Evolutionary conservation across 2,797 vertebrate genomes (phyloP).

Genomic region (Tarsius wallacei): DNA sequence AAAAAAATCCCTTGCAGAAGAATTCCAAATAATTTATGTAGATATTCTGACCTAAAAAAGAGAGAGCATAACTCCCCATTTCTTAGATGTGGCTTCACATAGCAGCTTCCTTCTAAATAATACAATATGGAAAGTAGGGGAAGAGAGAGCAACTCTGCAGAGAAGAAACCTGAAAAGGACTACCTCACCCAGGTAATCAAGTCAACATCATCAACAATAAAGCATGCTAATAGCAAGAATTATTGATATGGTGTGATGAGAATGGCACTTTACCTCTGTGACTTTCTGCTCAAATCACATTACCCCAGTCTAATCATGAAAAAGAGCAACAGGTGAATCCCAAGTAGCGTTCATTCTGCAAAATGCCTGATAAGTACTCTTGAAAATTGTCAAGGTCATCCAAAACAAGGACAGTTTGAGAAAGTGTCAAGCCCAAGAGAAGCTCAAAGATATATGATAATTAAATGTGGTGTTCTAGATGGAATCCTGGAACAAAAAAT

Average conservation of each 20-base stretch:
- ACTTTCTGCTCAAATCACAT: neutral
- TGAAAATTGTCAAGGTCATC: neutral
- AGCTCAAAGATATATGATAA: neutral
- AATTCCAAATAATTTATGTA: constrained; percentile 19
- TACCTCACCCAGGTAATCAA: neutral
- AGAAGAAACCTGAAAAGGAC: neutral
- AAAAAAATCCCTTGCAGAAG: neutral
- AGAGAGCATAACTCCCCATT: neutral
- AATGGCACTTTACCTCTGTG: neutral
- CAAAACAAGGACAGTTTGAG: neutral
- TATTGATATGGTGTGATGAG: neutral
- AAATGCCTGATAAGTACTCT: neutral
- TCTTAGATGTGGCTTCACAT: neutral
- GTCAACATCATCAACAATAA: neutral
- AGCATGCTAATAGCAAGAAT: neutral
- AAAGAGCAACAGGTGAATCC: neutral
- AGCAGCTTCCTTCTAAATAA: neutral
- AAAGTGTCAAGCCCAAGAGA: neutral
- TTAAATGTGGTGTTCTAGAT: neutral
- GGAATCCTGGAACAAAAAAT: neutral
- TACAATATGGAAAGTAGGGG: neutral
- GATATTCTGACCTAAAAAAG: neutral
- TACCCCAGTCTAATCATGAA: neutral
- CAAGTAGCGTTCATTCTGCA: neutral
- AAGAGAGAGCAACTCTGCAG: neutral